These are phyloP conservation scores for Trachymyrmex cornetzi DNA, from an alignment of 1,140 invertebrate species.

Conservation along the genomic window DNA sequence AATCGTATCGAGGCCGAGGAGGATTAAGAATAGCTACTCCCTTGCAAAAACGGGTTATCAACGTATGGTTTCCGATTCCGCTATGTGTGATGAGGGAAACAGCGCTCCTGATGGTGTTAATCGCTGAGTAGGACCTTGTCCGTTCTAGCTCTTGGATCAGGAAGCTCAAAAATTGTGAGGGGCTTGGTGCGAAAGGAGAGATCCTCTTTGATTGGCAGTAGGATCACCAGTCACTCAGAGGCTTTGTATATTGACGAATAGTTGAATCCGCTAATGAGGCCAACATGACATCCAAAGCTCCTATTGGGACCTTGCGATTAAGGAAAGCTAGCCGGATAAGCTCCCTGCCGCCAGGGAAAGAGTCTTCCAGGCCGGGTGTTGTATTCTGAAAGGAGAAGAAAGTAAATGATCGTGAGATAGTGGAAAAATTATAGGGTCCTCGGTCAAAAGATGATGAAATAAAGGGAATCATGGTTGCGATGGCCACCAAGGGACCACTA, in stretches of 20 bases:
- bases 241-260: not conserved
- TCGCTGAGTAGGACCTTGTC: not conserved
- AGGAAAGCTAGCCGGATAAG: conserved; percentile 27
- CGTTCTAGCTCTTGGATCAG: not conserved
- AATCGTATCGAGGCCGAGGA: too few relatives aligned
- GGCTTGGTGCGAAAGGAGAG: not conserved
- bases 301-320: not conserved
- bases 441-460: not conserved
- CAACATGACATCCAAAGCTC: not conserved
- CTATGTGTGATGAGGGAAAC: too few relatives aligned
- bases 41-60: too few relatives aligned
- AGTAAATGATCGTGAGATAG: conserved; percentile 65
- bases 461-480: conserved; percentile 75
- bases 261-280: not conserved
- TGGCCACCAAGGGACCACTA: conserved; percentile 40
- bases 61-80: too few relatives aligned
- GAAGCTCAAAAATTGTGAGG: not conserved
- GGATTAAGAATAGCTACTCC: too few relatives aligned
- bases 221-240: not conserved
- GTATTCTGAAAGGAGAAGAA: conserved; percentile 55
- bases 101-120: not conserved
- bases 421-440: conserved; percentile 64
- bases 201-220: not conserved
- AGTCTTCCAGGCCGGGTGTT: conserved; percentile 60
- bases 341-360: conserved; percentile 72